Conservation (phyloP, 2,888 invertebrate genomes). For the Pterostichus niger region DNA sequence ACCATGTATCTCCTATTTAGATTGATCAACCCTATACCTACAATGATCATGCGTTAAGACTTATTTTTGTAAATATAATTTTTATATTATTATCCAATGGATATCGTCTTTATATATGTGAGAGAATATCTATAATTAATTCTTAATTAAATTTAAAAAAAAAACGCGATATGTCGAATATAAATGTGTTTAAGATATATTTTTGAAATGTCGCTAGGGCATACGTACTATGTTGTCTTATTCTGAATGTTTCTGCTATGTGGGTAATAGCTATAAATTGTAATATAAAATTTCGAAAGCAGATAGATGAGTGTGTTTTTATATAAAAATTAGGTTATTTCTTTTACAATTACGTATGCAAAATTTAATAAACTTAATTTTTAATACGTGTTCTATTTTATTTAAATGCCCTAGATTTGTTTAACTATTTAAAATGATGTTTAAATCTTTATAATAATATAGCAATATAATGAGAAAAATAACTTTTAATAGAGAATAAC, state of each 20-base stretch:
- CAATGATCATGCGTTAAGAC: neutral
- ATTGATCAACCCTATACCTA: neutral
- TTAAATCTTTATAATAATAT: no score
- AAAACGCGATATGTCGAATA: conserved; percentile 49
- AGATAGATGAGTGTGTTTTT: conserved; percentile 59
- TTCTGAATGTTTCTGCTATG: conserved; percentile 51
- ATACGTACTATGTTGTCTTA: conserved; percentile 47
- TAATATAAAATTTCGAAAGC: conserved; percentile 60
- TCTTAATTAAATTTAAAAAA: neutral
- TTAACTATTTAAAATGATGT: no score
- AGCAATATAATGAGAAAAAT: no score
- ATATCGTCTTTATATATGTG: conserved; percentile 53
- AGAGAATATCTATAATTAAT: conserved; percentile 34
- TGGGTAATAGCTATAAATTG: conserved; percentile 55
- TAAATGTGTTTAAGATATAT: conserved; percentile 51
- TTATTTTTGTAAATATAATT: conserved; percentile 39
- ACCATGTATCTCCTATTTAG: no score
- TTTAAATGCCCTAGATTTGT: conserved; percentile 21
- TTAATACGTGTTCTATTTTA: conserved; percentile 42
- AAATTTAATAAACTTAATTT: conserved; percentile 63
- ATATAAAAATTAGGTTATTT: conserved; percentile 61
- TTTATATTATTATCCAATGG: conserved; percentile 35
- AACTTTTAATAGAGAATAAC: no score
- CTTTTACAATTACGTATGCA: conserved; percentile 62
- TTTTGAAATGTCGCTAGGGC: conserved; percentile 53